Evolutionary conservation across 2,113 vertebrate species (phyloP).

Genomic region (Melozone crissalis): DNA sequence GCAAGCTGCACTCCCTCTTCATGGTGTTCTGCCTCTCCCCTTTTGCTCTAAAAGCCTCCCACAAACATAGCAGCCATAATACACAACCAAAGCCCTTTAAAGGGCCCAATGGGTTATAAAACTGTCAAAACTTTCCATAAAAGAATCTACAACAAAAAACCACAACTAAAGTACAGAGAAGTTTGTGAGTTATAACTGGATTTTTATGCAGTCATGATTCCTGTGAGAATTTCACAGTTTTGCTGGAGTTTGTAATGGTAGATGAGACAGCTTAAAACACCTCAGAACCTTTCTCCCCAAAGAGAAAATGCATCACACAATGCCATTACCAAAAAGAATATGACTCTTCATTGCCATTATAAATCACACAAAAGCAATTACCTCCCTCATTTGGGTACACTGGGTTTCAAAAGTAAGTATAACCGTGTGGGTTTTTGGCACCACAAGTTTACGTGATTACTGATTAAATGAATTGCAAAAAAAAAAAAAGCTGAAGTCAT

Average conservation of each 20-base stretch:
- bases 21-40: neutral
- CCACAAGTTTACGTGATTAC: neutral
- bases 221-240: neutral
- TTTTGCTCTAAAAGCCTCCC: neutral
- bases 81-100: neutral
- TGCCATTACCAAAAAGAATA: neutral
- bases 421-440: neutral
- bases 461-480: neutral
- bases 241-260: rapidly evolving
- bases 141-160: neutral
- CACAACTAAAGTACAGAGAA: neutral
- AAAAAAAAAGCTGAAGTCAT: neutral
- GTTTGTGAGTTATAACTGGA: neutral
- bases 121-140: neutral
- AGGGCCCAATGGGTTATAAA: neutral
- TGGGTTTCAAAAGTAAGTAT: neutral
- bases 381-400: neutral
- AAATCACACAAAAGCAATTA: conserved; percentile 16
- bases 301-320: neutral
- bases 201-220: neutral
- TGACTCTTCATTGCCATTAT: neutral
- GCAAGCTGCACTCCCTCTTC: rapidly evolving
- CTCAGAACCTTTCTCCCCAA: neutral
- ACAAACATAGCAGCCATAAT: neutral
- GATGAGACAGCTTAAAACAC: conserved; percentile 4